Percentiles rank a stretch among this genome's conserved stretches.
These are phyloP conservation scores for Artibeus jamaicensis DNA, from an alignment of 2,797 vertebrate species.

Conservation along the genomic window DNA sequence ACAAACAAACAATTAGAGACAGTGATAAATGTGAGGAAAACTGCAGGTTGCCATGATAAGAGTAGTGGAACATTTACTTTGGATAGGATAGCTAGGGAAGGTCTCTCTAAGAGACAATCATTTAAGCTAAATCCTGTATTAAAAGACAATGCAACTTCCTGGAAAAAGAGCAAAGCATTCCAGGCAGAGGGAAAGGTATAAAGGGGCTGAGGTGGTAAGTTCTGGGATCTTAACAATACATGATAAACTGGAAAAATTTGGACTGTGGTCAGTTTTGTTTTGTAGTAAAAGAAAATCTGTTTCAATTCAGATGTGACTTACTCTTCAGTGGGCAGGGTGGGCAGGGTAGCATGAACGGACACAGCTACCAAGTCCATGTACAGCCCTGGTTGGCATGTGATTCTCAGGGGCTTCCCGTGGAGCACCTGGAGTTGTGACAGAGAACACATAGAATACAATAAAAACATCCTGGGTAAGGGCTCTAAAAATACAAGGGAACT, in stretches of 20 bases:
- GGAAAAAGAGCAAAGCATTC: background rate
- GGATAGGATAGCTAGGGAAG: background rate
- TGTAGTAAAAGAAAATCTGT: background rate
- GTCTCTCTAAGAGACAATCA: background rate
- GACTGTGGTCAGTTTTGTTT: background rate
- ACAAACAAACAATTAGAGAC: background rate
- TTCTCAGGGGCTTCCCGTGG: background rate
- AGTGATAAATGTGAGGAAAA: background rate
- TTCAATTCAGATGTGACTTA: slow-evolving; percentile 6
- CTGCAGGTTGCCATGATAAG: background rate
- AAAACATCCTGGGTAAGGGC: background rate
- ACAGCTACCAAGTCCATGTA: background rate
- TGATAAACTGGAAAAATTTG: background rate
- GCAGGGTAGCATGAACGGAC: background rate
- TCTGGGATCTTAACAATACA: background rate
- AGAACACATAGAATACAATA: background rate
- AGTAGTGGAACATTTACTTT: background rate
- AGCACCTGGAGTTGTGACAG: background rate
- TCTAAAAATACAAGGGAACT: background rate
- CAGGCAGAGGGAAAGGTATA: background rate
- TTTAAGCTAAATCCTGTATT: background rate
- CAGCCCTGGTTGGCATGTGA: background rate
- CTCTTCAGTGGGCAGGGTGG: background rate
- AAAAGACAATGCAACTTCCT: background rate
- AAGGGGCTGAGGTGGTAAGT: background rate